These are phyloP conservation scores for Amphimallon solstitiale DNA, from an alignment of 2,888 invertebrate genomes.

Conservation along the genomic window DNA sequence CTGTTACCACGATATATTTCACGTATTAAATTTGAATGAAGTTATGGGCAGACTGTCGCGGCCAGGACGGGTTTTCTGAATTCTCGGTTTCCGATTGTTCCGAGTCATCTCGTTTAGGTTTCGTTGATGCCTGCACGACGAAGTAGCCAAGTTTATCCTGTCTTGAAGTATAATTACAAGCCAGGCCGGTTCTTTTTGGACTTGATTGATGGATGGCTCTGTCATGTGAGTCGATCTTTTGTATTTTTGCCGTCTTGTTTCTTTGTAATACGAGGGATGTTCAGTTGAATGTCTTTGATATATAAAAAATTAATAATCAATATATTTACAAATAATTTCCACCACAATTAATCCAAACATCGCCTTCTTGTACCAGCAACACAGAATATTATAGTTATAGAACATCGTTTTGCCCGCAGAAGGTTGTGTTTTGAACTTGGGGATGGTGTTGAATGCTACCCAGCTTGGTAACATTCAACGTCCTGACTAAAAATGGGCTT, in stretches of 20 bases:
- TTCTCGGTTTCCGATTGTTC: conserved; percentile 28
- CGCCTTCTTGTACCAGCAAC: no score
- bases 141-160: conserved; percentile 50
- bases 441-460: no score
- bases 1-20: conserved; percentile 34
- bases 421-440: no score
- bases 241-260: conserved; percentile 54
- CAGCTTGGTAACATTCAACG: no score
- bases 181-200: conserved; percentile 44
- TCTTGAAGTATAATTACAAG: conserved; percentile 55
- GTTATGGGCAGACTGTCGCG: conserved; percentile 18
- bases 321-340: no score
- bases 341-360: no score
- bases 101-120: not conserved
- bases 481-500: no score
- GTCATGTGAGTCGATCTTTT: conserved; percentile 50
- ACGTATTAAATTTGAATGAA: conserved; percentile 36
- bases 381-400: no score
- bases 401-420: no score
- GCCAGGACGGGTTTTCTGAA: conserved; percentile 21
- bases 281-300: no score
- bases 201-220: conserved; percentile 45
- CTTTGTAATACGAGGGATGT: no score
- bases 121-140: conserved; percentile 11
- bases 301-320: no score